Conservation (phyloP, 2,113 vertebrate species). For the Aptenodytes forsteri region DNA sequence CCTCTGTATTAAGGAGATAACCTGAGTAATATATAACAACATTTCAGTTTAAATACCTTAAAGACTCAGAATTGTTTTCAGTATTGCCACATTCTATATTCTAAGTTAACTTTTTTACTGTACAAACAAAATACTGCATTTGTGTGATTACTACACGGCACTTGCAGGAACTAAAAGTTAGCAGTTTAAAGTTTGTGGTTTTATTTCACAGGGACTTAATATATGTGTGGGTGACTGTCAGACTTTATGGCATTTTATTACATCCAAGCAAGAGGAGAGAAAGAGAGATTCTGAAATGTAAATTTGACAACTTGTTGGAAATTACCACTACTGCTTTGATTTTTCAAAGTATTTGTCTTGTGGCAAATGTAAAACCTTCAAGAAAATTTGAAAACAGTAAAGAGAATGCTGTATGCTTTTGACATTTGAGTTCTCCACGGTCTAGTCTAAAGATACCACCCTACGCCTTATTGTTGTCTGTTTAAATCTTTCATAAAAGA, state of each 20-base stretch:
- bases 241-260: neutral
- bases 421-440: neutral
- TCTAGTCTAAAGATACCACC: neutral
- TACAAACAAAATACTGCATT: neutral
- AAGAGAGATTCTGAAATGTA: constrained; percentile 22
- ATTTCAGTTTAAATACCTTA: neutral
- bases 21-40: neutral
- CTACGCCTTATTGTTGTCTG: constrained; percentile 25
- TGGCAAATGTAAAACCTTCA: constrained; percentile 23
- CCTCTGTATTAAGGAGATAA: neutral
- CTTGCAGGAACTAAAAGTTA: neutral
- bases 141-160: neutral
- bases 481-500: constrained; percentile 60
- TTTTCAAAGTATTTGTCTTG: constrained; percentile 8
- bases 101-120: neutral
- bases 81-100: neutral
- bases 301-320: constrained; percentile 8
- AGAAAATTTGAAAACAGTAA: neutral
- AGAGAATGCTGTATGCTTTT: neutral
- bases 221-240: neutral
- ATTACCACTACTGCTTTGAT: constrained; percentile 8
- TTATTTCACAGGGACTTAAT: neutral
- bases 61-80: neutral
- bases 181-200: neutral
- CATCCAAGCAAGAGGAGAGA: neutral